Percentiles rank a stretch among this genome's conserved stretches.
Evolutionary conservation across 2,888 invertebrate genomes (phyloP).

Genomic region (Unio pictorum): DNA sequence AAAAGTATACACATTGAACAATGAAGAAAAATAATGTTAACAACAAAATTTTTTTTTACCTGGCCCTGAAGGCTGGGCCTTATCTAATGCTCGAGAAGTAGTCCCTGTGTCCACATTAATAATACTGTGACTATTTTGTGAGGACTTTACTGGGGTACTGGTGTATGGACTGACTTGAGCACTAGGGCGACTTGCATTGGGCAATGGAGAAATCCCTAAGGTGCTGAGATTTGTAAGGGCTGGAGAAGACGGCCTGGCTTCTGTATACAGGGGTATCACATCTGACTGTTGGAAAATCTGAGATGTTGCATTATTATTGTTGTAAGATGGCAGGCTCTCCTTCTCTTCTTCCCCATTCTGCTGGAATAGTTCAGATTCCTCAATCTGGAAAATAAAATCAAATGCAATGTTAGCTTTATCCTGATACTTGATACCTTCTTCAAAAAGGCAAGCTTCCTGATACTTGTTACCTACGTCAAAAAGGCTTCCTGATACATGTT

Average conservation of each 20-base stretch:
- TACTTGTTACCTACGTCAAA: neutral
- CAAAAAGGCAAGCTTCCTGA: neutral
- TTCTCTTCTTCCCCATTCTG: constrained; percentile 3
- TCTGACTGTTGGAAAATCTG: constrained; percentile 7
- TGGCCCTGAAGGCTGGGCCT: constrained; percentile 1
- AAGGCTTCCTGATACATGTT: neutral
- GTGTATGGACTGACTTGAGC: constrained; percentile 48
- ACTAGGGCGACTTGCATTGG: constrained; percentile 37
- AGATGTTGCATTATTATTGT: neutral
- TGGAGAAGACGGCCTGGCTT: constrained; percentile 2
- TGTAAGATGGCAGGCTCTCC: neutral
- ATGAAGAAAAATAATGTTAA: too few relatives aligned
- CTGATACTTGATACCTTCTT: neutral
- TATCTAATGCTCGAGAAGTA: constrained; percentile 44
- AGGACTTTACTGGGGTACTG: constrained; percentile 27
- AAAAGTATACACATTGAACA: too few relatives aligned
- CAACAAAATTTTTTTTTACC: too few relatives aligned
- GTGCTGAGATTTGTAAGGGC: constrained; percentile 27
- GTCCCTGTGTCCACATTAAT: constrained; percentile 64
- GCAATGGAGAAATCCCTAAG: constrained; percentile 28
- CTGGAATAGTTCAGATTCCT: constrained; percentile 31
- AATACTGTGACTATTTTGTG: constrained; percentile 48
- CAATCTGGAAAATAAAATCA: constrained; percentile 28
- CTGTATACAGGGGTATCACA: neutral
- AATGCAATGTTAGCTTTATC: neutral